Evolutionary conservation across 2,797 vertebrate species (phyloP).

Genomic region (Helicolenus hilgendorfi): DNA sequence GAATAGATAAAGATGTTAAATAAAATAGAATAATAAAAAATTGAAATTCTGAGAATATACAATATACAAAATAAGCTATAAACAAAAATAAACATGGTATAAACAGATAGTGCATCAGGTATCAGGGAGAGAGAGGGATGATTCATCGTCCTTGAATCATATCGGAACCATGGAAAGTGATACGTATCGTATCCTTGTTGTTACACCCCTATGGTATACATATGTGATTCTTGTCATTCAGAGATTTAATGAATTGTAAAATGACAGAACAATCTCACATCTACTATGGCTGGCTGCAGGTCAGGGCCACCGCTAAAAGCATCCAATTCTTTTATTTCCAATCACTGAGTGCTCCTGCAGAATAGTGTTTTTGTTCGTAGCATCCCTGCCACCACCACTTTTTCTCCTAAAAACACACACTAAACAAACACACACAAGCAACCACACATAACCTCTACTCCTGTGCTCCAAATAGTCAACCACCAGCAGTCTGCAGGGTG

Average conservation of each 20-base stretch:
- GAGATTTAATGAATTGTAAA: slow-evolving; percentile 5
- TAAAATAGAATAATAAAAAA: too few relatives aligned
- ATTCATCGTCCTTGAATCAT: too few relatives aligned
- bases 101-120: too few relatives aligned
- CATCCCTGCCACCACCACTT: slow-evolving; percentile 37
- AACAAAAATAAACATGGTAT: too few relatives aligned
- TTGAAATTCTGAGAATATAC: too few relatives aligned
- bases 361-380: slow-evolving; percentile 34
- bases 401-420: slow-evolving; percentile 20
- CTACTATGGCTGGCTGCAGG: slow-evolving; percentile 5
- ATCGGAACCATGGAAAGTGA: too few relatives aligned
- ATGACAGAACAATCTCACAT: background rate
- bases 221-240: background rate
- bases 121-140: too few relatives aligned
- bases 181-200: too few relatives aligned
- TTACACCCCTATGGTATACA: background rate
- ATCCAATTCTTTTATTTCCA: slow-evolving; percentile 14
- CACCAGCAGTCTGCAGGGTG: slow-evolving; percentile 60
- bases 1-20: too few relatives aligned
- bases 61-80: too few relatives aligned
- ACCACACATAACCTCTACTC: slow-evolving; percentile 14
- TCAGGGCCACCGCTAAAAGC: slow-evolving; percentile 23
- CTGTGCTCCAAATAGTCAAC: slow-evolving; percentile 54
- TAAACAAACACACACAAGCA: slow-evolving; percentile 9
- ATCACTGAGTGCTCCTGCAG: slow-evolving; percentile 35